Evolutionary conservation across 37 sponge, comb jelly and placozoan genomes (phyloP).

Genomic region (Lycopodina hypogea): DNA sequence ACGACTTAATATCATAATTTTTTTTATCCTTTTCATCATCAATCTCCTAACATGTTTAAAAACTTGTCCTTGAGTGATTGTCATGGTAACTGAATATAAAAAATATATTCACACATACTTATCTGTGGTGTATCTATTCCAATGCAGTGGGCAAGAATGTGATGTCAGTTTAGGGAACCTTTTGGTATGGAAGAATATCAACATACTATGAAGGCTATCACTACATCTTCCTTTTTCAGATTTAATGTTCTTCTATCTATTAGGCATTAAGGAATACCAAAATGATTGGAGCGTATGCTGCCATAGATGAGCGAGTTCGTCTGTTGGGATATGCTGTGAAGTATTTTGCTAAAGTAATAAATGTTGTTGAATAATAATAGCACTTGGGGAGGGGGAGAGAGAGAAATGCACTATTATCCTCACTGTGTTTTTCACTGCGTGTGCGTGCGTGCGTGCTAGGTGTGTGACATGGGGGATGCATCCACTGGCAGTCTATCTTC

Average conservation of each 20-base stretch:
- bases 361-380: not conserved
- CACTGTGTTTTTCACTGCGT: too few relatives aligned
- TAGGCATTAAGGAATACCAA: constrained; percentile 79
- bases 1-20: too few relatives aligned
- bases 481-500: constrained; percentile 86
- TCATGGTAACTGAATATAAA: too few relatives aligned
- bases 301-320: constrained; percentile 59
- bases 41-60: too few relatives aligned
- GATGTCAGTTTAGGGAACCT: constrained; percentile 73
- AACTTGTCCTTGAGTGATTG: too few relatives aligned
- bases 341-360: constrained; percentile 74
- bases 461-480: constrained; percentile 85
- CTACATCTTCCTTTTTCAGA: not conserved
- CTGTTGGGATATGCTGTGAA: constrained; percentile 72
- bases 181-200: constrained; percentile 32
- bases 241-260: not conserved
- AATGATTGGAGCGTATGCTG: constrained; percentile 63
- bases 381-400: not conserved
- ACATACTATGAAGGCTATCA: not conserved
- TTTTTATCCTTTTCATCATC: too few relatives aligned
- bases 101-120: too few relatives aligned
- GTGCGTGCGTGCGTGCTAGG: constrained; percentile 17
- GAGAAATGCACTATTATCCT: not conserved
- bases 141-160: constrained; percentile 43
- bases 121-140: not conserved